phyloP scores from a whole-genome alignment of 2,797 vertebrate genomes.

The Pterois miles region DNA sequence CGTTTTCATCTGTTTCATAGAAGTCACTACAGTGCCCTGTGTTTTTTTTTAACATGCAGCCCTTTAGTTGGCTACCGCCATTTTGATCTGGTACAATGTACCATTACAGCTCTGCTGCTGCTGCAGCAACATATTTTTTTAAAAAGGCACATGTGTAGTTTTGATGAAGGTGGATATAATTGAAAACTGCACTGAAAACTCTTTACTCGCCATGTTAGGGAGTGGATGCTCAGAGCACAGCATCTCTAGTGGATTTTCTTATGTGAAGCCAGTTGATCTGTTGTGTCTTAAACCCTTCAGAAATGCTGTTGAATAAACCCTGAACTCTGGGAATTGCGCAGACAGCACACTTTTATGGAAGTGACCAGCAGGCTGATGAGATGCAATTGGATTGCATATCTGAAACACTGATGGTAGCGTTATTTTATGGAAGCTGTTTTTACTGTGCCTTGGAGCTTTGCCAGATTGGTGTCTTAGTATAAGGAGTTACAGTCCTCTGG shows the following conservation, averaged over 20 bases:
- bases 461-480: constrained; percentile 66
- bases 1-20: constrained; percentile 37
- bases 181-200: constrained; percentile 37
- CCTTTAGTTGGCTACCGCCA: constrained; percentile 15
- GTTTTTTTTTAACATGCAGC: constrained; percentile 39
- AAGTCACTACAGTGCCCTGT: constrained; percentile 42
- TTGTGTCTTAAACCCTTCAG: constrained; percentile 37
- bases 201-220: constrained; percentile 52
- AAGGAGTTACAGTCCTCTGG: constrained; percentile 72
- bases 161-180: constrained; percentile 51
- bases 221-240: neutral
- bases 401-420: constrained; percentile 71
- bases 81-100: constrained; percentile 61
- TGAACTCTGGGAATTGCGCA: constrained; percentile 43
- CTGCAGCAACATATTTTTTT: constrained; percentile 27
- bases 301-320: constrained; percentile 51
- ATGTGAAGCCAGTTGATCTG: constrained; percentile 26
- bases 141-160: constrained; percentile 50
- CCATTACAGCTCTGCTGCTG: constrained; percentile 9
- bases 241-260: constrained; percentile 28
- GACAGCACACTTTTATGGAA: constrained; percentile 63
- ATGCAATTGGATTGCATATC: constrained; percentile 80
- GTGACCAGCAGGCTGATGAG: constrained; percentile 72
- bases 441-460: constrained; percentile 71
- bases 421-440: constrained; percentile 76